Base-by-base conservation (phyloP, 2,113 vertebrate species). In the Platysternon megacephalum region DNA sequence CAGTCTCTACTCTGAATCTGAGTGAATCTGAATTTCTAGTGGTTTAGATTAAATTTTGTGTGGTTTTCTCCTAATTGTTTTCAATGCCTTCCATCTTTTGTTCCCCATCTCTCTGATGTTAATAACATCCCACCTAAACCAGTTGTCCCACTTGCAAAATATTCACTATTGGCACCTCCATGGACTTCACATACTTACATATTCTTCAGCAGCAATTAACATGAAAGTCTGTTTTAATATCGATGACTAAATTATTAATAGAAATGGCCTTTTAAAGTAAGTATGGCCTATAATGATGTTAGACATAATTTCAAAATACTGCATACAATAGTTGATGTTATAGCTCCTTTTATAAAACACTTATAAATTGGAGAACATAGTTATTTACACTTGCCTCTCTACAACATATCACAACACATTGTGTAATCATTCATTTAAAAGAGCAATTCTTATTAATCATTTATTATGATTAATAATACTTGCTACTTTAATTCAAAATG, bases 391-490 rank as follows among this genome's bases (percentile, higher is more conserved):
- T 56, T 72, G 1, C 55, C 96, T 93, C 35, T 56, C 80, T 55
- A 46, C 3, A 32, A 10, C 1, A 0, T 94, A 55, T 76, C 81
- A 81, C 53, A 90, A 55, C 8, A 21, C 5, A 19, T 76, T 56
- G 86, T 21, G 56, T 74, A 83, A 79, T 29, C 26, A 14, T 83
- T 74, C n/a, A 89, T 85, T 86, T 52, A 6, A 44, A 46, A 78
- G 87, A 35, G 5, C 1, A 80, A 74, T 86, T 93, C 68, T 12
- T 93, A 10, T 85, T 85, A 88, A 81, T 1, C 2, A 55, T 79
- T 81, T 89, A 80, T 85, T 85, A 58, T 78, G 88, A 91, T 56
- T 94, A 89, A 55, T 92, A 92, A 89, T 56, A 86, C 84, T 85
- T 68, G 19, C 3, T 85, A 1, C 61, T 92, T 87, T 79, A 21